Evolutionary conservation across 2,888 invertebrate genomes (phyloP).

Genomic region (Drosophila anomalipes): DNA sequence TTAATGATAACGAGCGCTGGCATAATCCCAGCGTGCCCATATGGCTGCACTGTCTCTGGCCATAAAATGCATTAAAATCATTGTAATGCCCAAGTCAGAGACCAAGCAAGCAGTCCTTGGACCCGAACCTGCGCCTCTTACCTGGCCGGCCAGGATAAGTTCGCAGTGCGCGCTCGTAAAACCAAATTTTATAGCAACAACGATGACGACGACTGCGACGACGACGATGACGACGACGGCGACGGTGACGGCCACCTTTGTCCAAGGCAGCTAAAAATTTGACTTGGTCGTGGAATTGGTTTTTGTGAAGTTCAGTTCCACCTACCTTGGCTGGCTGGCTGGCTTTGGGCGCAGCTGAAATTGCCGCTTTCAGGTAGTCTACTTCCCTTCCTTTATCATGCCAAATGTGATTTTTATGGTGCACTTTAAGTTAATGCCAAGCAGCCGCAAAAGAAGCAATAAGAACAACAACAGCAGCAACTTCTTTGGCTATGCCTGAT

Average conservation of each 20-base stretch:
- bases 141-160: conserved; percentile 62
- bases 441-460: conserved; percentile 32
- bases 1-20: conserved; percentile 54
- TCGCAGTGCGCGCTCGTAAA: conserved; percentile 65
- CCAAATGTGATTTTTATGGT: conserved; percentile 76
- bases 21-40: conserved; percentile 67
- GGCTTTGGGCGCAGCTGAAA: conserved; percentile 53
- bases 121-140: conserved; percentile 47
- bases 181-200: conserved; percentile 71
- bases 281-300: conserved; percentile 23
- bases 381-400: conserved; percentile 60
- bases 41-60: conserved; percentile 71
- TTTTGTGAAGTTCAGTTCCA: conserved; percentile 19
- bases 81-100: conserved; percentile 75
- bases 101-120: conserved; percentile 29
- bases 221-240: conserved; percentile 28
- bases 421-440: conserved; percentile 72
- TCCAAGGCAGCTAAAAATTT: conserved; percentile 14
- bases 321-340: conserved; percentile 6
- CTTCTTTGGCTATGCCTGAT: conserved; percentile 52
- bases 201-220: conserved; percentile 31
- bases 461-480: conserved; percentile 31
- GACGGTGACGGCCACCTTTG: conserved; percentile 20
- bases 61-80: conserved; percentile 79
- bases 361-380: conserved; percentile 26